Evolutionary conservation across 2,797 vertebrate genomes (phyloP).

Genomic region (Malacoctenus gilli): DNA sequence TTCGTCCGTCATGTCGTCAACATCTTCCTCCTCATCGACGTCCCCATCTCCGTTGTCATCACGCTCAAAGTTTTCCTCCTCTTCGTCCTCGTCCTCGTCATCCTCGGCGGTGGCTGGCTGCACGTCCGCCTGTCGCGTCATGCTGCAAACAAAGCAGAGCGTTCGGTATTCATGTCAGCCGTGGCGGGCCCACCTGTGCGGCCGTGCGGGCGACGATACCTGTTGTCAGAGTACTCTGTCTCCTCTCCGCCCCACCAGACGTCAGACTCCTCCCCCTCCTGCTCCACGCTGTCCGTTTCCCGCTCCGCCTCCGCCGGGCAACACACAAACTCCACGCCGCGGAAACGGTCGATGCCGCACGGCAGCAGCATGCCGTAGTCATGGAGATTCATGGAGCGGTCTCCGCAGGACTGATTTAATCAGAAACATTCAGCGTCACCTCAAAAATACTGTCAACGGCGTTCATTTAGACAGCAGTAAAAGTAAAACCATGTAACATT

Average conservation of each 20-base stretch:
- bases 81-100: slow-evolving; percentile 83
- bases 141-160: slow-evolving; percentile 67
- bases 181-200: not conserved
- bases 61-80: slow-evolving; percentile 77
- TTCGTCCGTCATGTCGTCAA: slow-evolving; percentile 82
- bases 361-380: slow-evolving; percentile 97
- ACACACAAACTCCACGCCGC: slow-evolving; percentile 97
- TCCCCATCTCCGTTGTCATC: slow-evolving; percentile 76
- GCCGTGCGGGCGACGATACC: slow-evolving; percentile 70
- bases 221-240: slow-evolving; percentile 89
- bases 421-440: slow-evolving; percentile 22
- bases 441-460: not conserved
- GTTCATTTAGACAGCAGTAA: slow-evolving; percentile 3
- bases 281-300: slow-evolving; percentile 83
- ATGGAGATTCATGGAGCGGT: slow-evolving; percentile 94
- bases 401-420: slow-evolving; percentile 88
- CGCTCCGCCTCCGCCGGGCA: slow-evolving; percentile 89
- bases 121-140: slow-evolving; percentile 77
- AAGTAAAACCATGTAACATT: slow-evolving; percentile 6
- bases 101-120: slow-evolving; percentile 81
- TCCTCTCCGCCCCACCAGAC: slow-evolving; percentile 98
- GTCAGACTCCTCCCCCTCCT: slow-evolving; percentile 91
- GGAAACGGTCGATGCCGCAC: slow-evolving; percentile 94
- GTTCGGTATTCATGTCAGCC: slow-evolving; percentile 10
- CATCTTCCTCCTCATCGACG: slow-evolving; percentile 55